Evolutionary conservation across 2,888 invertebrate species (phyloP).

Genomic region (Horisme vitalbata): DNA sequence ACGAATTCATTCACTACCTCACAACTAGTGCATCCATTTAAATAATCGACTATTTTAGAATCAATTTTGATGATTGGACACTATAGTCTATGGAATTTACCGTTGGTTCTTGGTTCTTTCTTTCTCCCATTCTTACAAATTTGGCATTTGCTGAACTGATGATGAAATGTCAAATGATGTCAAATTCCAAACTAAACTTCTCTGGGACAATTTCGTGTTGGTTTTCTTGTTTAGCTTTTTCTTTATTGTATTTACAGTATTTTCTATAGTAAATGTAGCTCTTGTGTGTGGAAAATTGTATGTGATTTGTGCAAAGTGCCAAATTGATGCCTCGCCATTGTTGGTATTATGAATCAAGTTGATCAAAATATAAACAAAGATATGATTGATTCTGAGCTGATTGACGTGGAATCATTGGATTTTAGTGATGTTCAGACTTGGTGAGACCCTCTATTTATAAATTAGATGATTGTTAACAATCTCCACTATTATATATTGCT

Average conservation of each 20-base stretch:
- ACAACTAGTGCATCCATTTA: no score
- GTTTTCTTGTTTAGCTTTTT: slow-evolving; percentile 64
- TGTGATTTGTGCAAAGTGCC: slow-evolving; percentile 74
- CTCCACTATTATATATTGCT: background rate
- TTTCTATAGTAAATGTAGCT: slow-evolving; percentile 67
- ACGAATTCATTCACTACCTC: no score
- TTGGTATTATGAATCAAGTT: slow-evolving; percentile 73
- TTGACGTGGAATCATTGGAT: slow-evolving; percentile 82
- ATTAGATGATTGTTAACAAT: slow-evolving; percentile 14
- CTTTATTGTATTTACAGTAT: slow-evolving; percentile 65
- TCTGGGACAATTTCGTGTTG: slow-evolving; percentile 69
- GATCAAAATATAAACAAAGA: slow-evolving; percentile 82
- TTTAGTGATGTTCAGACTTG: slow-evolving; percentile 84
- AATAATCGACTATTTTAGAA: background rate
- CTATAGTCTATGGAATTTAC: slow-evolving; percentile 49
- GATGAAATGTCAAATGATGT: slow-evolving; percentile 47
- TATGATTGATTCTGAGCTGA: slow-evolving; percentile 80
- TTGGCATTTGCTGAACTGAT: slow-evolving; percentile 47
- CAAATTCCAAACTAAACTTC: slow-evolving; percentile 76
- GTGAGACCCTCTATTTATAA: slow-evolving; percentile 57
- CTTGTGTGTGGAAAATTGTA: slow-evolving; percentile 55
- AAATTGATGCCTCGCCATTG: slow-evolving; percentile 73
- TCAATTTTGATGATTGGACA: background rate
- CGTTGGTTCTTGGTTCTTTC: slow-evolving; percentile 54
- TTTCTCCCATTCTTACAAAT: slow-evolving; percentile 44